phyloP scores from a whole-genome alignment of 2,888 invertebrate genomes.

The Dusona sp. region DNA sequence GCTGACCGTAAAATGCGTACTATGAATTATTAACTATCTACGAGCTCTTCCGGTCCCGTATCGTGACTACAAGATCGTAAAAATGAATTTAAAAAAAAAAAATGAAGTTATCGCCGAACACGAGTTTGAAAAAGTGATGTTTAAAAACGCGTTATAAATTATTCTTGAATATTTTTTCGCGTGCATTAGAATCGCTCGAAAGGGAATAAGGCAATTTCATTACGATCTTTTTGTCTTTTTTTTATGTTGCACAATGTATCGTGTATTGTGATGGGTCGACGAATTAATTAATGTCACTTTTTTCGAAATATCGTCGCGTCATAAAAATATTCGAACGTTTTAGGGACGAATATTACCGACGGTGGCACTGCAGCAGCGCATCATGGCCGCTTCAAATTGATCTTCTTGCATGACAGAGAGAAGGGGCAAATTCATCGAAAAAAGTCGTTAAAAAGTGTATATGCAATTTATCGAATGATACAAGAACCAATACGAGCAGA shows the following conservation, averaged over 20 bases:
- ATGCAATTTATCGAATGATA: not conserved
- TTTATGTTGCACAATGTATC: not conserved
- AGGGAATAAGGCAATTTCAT: not conserved
- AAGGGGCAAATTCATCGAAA: not conserved
- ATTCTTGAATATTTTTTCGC: not conserved
- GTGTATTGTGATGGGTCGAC: not conserved
- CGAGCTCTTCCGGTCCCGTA: constrained; percentile 26
- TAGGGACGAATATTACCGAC: not conserved
- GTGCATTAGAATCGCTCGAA: not conserved
- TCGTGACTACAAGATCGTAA: not conserved
- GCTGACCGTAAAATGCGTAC: not conserved
- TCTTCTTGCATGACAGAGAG: not conserved
- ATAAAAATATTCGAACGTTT: not conserved
- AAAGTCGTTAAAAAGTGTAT: not conserved
- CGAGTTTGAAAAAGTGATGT: not conserved
- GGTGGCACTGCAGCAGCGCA: not conserved
- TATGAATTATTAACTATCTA: constrained; percentile 13
- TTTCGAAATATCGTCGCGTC: not conserved
- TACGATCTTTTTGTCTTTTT: not conserved
- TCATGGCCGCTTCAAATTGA: not conserved
- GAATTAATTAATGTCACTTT: not conserved
- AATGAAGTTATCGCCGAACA: too few species aligned
- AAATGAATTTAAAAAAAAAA: not conserved
- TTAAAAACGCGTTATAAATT: constrained; percentile 8
- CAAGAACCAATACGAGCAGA: too few species aligned